These are phyloP conservation scores for Drosophila nikananu DNA, from an alignment of 1,140 invertebrate species.

Conservation along the genomic window DNA sequence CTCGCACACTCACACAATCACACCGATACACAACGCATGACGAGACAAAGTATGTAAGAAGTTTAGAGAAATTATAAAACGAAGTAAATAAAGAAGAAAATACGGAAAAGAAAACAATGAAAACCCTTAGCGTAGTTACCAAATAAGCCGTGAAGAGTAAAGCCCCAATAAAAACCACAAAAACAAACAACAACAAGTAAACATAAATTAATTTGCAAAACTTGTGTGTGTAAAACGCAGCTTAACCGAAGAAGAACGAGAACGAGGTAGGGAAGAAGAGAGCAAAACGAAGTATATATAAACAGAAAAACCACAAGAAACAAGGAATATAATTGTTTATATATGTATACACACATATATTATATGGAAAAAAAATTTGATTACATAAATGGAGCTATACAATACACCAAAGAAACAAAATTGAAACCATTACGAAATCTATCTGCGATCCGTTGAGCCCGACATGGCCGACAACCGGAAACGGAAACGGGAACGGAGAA, in stretches of 20 bases:
- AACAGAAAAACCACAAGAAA: slow-evolving; percentile 56
- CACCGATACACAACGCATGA: slow-evolving; percentile 75
- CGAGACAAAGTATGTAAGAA: slow-evolving; percentile 77
- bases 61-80: slow-evolving; percentile 82
- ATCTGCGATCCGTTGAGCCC: slow-evolving; percentile 13
- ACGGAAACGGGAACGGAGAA: slow-evolving; percentile 9
- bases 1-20: slow-evolving; percentile 45
- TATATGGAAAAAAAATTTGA: slow-evolving; percentile 74
- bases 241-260: slow-evolving; percentile 36
- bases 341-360: slow-evolving; percentile 78
- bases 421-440: slow-evolving; percentile 54
- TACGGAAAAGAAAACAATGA: slow-evolving; percentile 61
- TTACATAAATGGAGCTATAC: slow-evolving; percentile 82
- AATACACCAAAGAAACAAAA: slow-evolving; percentile 64
- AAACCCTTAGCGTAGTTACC: slow-evolving; percentile 79
- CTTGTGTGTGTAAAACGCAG: slow-evolving; percentile 65
- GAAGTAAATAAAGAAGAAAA: slow-evolving; percentile 58
- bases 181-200: slow-evolving; percentile 31
- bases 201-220: slow-evolving; percentile 61
- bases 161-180: slow-evolving; percentile 50
- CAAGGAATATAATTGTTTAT: slow-evolving; percentile 81
- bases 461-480: slow-evolving; percentile 5
- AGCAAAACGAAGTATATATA: slow-evolving; percentile 40
- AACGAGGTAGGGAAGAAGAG: slow-evolving; percentile 23
- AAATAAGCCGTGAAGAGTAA: slow-evolving; percentile 72